Evolutionary conservation across 2,113 vertebrate genomes (phyloP).

Genomic region (Jaculus jaculus): DNA sequence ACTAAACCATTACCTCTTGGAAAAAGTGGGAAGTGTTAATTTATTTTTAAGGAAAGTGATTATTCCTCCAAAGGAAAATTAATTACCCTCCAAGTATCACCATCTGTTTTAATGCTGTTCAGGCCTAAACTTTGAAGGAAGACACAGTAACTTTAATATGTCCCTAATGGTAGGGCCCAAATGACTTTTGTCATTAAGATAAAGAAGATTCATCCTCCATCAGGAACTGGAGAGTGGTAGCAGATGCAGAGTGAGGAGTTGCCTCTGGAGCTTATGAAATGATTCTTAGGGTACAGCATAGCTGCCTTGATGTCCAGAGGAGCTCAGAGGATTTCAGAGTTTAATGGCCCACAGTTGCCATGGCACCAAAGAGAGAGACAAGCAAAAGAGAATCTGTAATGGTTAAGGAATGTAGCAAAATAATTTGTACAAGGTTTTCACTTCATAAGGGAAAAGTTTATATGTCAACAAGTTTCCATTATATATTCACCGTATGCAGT

Average conservation of each 20-base stretch:
- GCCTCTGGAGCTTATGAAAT: not conserved
- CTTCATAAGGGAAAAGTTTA: not conserved
- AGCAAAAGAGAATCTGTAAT: not conserved
- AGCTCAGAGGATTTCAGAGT: not conserved
- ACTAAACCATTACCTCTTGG: slow-evolving; percentile 68
- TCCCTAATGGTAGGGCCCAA: slow-evolving; percentile 14
- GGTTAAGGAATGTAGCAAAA: not conserved
- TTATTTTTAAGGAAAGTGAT: slow-evolving; percentile 77
- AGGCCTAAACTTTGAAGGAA: slow-evolving; percentile 65
- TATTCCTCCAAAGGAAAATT: slow-evolving; percentile 78
- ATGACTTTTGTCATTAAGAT: slow-evolving; percentile 63
- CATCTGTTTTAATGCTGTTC: slow-evolving; percentile 78
- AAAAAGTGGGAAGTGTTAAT: slow-evolving; percentile 71
- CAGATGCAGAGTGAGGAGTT: not conserved
- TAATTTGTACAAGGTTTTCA: not conserved
- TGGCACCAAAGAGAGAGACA: not conserved
- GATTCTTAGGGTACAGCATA: not conserved
- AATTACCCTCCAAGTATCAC: slow-evolving; percentile 75
- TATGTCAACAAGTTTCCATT: not conserved
- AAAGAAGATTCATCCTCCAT: slow-evolving; percentile 49
- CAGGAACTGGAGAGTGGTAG: slow-evolving; percentile 19
- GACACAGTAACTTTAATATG: slow-evolving; percentile 66
- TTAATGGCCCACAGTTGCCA: not conserved
- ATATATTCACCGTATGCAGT: not conserved
- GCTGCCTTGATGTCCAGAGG: not conserved